A percentile compares a stretch with the other conserved stretches of the same genome.
phyloP scores from a whole-genome alignment of 2,113 vertebrate species.

The Python bivittatus region DNA sequence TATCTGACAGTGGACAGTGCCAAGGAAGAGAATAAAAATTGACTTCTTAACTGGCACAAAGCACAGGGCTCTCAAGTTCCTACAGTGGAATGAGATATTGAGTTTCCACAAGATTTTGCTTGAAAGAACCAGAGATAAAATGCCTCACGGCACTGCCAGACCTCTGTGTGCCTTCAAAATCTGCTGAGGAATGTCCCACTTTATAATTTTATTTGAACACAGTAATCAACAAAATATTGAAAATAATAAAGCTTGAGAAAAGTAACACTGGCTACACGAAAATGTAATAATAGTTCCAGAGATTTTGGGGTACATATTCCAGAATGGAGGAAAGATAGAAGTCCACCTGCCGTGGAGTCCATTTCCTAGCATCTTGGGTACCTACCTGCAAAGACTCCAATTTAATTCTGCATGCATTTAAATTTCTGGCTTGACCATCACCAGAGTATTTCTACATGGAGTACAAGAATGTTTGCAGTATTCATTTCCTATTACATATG shows the following conservation, averaged over 20 bases:
- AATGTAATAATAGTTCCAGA: not conserved
- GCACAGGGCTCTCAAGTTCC: not conserved
- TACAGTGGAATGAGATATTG: not conserved
- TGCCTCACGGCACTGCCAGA: not conserved
- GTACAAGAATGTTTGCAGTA: not conserved
- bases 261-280: not conserved
- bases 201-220: not conserved
- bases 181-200: not conserved
- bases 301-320: not conserved
- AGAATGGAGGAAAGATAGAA: not conserved
- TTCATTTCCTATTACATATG: not conserved
- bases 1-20: not conserved
- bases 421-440: not conserved
- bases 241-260: not conserved
- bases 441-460: not conserved
- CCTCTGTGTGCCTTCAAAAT: not conserved
- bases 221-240: not conserved
- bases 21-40: not conserved
- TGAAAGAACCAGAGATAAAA: not conserved
- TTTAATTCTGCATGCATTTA: not conserved
- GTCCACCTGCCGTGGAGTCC: not conserved
- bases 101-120: not conserved
- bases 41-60: not conserved
- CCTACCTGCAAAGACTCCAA: not conserved
- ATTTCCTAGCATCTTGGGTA: not conserved